Evolutionary conservation across 1,140 invertebrate genomes (phyloP), one percentile per base, ranked within the genome.

Genomic region (Cylas formicarius): DNA sequence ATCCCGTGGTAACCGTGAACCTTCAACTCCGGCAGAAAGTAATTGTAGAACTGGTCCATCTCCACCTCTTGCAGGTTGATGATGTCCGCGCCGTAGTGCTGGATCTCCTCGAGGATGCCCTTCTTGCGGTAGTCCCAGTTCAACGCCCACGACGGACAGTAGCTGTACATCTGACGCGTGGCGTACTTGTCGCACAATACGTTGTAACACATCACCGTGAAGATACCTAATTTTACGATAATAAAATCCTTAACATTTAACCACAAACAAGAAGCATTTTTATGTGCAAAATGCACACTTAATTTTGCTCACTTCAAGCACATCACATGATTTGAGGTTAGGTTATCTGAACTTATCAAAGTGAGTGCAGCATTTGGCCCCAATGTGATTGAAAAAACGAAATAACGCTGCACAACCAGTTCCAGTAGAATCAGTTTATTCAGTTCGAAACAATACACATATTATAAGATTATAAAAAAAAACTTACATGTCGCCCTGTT

Each of bases 161-260:
- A 97, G 47, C 90, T 92, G 70, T 98, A 97, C 83, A 95, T 92
- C 66, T 93, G 90, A 55, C 93, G 69, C 11, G 95, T 98, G 17
- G 95, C 95, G 62, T 97, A 98, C 70, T 98, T 97, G 71, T 97
- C 94, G 72, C 96, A 97, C 40, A 99, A 75, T 38, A 99, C 92
- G 72, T 99, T 99, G 76, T 99, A 99, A 71, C 94, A 98, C 88
- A 99, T 96, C 46, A 98, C 92, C 36, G 95, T 97, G 72, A 99
- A 95, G 64, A 93, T 87, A 74, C 89, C 89, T 90, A 69, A 2
- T n/a, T n/a, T n/a, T n/a, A n/a, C n/a, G n/a, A 26, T 26, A n/a
- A 26, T 13, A n/a, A 26, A 9, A n/a, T 26, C n/a, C n/a, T n/a
- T n/a, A n/a, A n/a, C n/a, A n/a, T n/a, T n/a, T n/a, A n/a, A n/a